Evolutionary conservation across 2,888 invertebrate species (phyloP), one percentile per base, ranked within the genome.

Genomic region (Agrotis puta): DNA sequence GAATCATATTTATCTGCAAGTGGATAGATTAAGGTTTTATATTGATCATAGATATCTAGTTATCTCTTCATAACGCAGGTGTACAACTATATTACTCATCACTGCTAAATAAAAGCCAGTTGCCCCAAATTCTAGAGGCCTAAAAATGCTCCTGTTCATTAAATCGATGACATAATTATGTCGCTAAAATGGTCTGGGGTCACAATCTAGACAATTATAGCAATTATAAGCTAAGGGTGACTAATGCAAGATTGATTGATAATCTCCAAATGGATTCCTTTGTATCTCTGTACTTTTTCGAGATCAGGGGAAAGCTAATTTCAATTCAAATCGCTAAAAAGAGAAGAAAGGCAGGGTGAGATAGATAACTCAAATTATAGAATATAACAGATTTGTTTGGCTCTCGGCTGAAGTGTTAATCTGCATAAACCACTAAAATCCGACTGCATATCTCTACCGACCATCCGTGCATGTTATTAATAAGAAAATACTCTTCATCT

Each of bases 141-240:
- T 58, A 62, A 79, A 81, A 68, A 64, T 67, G 20, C n/a, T 53
- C 45, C 22, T 33, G 50, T 18, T 51, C 14, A 69, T 83, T 70
- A 63, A 69, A 85, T 83, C 84, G 77, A 85, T 83, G 83, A 85
- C 83, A 75, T 73, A 39, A 39, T 39, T 39, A 57, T 57, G 59
- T 27, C 50, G 59, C 74, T 83, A 65, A 75, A 71, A 72, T 57
- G 16, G 65, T 65, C 69, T 64, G 50, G 63, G 83, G 85, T 83
- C 85, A 81, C 56, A 85, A 69, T 69, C 70, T 65, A 58, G 56
- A 56, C 78, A 83, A 85, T 83, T 83, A 83, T 3, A 65, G 56
- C 83, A 80, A 83, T 83, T 83, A 82, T 69, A 74, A 74, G 62
- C 39, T 61, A 51, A 61, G 56, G 48, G 64, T 68, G 70, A 68